Percentiles rank a stretch among this genome's conserved stretches.
Conservation (phyloP, 2,113 vertebrate genomes). For the Hippocampus zosterae region DNA sequence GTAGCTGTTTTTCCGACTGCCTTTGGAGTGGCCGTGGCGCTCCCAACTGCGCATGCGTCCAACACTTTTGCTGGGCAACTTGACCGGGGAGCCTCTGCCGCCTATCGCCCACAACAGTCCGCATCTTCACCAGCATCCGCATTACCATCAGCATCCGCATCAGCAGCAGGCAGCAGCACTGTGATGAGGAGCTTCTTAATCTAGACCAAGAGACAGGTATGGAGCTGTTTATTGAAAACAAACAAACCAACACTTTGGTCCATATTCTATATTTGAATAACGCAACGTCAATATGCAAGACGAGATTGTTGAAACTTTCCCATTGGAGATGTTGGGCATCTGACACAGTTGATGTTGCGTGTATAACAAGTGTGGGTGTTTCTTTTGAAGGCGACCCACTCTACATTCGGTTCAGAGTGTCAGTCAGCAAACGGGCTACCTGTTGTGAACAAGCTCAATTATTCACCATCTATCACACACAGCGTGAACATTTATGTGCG, state of each 20-base stretch:
- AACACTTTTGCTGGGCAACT: slow-evolving; percentile 45
- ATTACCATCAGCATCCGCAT: slow-evolving; percentile 25
- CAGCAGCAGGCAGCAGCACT: slow-evolving; percentile 23
- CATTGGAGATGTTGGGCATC: background rate
- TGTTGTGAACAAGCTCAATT: slow-evolving; percentile 38
- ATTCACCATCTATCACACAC: background rate
- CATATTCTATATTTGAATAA: background rate
- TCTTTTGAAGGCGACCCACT: background rate
- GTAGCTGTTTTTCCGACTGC: background rate
- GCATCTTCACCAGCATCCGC: slow-evolving; percentile 36
- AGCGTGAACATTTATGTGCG: background rate
- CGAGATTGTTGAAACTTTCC: background rate
- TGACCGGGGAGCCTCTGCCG: slow-evolving; percentile 35
- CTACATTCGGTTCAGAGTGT: slow-evolving; percentile 20
- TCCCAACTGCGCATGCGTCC: slow-evolving; percentile 43
- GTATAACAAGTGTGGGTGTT: background rate
- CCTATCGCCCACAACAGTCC: slow-evolving; percentile 51
- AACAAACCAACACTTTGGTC: background rate
- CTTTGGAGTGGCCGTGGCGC: slow-evolving; percentile 16
- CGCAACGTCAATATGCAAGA: background rate
- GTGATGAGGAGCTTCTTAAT: slow-evolving; percentile 57
- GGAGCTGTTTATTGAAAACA: slow-evolving; percentile 13
- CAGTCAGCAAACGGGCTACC: slow-evolving; percentile 21
- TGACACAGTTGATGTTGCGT: background rate
- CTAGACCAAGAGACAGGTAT: slow-evolving; percentile 60